Percentiles rank a stretch among this genome's conserved stretches.
phyloP scores from a whole-genome alignment of 2,888 invertebrate genomes.

The Drosophila villosipedis region DNA sequence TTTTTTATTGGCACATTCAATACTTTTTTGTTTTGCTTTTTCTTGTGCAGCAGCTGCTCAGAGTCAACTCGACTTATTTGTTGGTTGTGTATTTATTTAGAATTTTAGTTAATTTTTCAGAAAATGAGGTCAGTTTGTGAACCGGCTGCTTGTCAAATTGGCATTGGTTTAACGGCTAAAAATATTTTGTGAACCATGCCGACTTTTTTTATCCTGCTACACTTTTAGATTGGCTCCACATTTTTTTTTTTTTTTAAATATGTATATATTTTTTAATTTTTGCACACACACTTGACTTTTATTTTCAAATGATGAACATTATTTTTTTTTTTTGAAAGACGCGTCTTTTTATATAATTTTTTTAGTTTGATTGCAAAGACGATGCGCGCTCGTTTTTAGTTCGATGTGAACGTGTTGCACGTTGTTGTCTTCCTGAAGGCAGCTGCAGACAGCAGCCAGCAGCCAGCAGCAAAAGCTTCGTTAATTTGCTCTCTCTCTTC shows the following conservation, averaged over 20 bases:
- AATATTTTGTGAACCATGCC: constrained; percentile 26
- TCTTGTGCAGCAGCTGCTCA: constrained; percentile 50
- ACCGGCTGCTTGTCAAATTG: constrained; percentile 38
- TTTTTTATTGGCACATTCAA: constrained; percentile 64
- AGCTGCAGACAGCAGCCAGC: constrained; percentile 10
- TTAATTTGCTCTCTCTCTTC: constrained; percentile 7
- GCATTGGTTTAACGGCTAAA: constrained; percentile 28
- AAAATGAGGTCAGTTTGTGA: constrained; percentile 34
- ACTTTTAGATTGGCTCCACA: not conserved
- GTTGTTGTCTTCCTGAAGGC: constrained; percentile 74
- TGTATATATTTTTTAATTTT: constrained; percentile 8
- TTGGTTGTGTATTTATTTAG: constrained; percentile 9
- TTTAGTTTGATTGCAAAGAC: constrained; percentile 3
- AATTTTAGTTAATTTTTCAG: constrained; percentile 21
- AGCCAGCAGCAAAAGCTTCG: constrained; percentile 37
- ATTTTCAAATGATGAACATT: not conserved
- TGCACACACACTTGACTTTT: constrained; percentile 24
- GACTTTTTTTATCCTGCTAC: constrained; percentile 10
- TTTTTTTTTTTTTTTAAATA: constrained; percentile 3
- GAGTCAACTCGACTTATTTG: constrained; percentile 51
- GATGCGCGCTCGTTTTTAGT: constrained; percentile 30
- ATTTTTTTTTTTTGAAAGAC: not conserved
- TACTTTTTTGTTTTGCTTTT: constrained; percentile 6
- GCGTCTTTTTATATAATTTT: constrained; percentile 14
- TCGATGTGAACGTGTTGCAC: constrained; percentile 60